A percentile compares a stretch with the other conserved stretches of the same genome.
These are phyloP conservation scores for Actinia equina DNA, from an alignment of 64 coral and sea anemone genomes.

Conservation along the genomic window DNA sequence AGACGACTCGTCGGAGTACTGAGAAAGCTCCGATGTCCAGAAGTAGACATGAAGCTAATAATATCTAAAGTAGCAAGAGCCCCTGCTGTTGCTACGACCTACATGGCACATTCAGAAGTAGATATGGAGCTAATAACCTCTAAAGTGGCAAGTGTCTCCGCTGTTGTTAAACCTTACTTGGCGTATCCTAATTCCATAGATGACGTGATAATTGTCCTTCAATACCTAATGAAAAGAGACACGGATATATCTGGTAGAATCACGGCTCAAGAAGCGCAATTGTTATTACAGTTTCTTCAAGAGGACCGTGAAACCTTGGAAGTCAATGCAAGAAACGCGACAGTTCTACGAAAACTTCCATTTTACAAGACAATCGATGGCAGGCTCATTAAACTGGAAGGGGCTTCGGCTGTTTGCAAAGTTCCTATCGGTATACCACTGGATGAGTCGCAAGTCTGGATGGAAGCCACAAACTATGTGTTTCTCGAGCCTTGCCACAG, in stretches of 20 bases:
- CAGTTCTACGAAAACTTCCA: constrained; percentile 59
- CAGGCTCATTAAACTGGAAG: constrained; percentile 34
- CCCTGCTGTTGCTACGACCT: constrained; percentile 23
- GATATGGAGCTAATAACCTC: background rate
- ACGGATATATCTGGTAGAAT: constrained; percentile 28
- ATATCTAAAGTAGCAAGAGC: background rate
- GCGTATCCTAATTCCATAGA: constrained; percentile 40
- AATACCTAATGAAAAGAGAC: constrained; percentile 28
- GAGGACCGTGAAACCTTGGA: constrained; percentile 27
- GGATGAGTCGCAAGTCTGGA: constrained; percentile 54
- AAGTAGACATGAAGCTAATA: background rate
- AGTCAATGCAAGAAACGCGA: background rate
- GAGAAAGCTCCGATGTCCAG: background rate
- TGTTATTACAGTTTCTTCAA: constrained; percentile 69
- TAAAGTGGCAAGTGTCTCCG: background rate
- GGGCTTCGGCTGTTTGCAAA: constrained; percentile 45
- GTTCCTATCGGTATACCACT: constrained; percentile 60
- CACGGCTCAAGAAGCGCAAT: constrained; percentile 32
- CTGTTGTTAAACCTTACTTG: constrained; percentile 42
- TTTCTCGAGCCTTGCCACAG: constrained; percentile 47
- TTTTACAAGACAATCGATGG: constrained; percentile 72
- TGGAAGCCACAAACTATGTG: constrained; percentile 45
- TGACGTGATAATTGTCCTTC: constrained; percentile 66
- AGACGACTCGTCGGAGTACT: background rate
- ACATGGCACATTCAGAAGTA: constrained; percentile 45